Conservation (phyloP, 1,140 invertebrate genomes). For the Battus philenor region DNA sequence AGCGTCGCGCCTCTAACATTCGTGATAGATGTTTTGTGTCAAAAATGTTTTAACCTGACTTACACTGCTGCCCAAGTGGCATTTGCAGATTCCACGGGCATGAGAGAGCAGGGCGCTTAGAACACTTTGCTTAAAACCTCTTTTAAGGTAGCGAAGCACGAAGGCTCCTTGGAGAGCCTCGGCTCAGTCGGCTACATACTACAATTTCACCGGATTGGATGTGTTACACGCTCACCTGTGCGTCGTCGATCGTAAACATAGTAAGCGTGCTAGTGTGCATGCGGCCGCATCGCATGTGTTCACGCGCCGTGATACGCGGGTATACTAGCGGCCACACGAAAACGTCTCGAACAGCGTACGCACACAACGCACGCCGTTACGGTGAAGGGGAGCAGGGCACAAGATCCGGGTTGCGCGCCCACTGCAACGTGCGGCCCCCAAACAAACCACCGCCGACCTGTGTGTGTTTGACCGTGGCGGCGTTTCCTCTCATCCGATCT, state of each 20-base stretch:
- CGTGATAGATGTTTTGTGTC: too few relatives aligned
- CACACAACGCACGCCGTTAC: conserved; percentile 52
- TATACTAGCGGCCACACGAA: conserved; percentile 39
- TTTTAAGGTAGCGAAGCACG: too few relatives aligned
- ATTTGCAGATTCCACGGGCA: too few relatives aligned
- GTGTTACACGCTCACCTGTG: conserved; percentile 51
- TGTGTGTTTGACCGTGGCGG: too few relatives aligned
- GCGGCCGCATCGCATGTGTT: conserved; percentile 42
- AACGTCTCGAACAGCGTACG: conserved; percentile 36
- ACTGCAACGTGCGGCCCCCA: conserved; percentile 67
- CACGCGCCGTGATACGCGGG: conserved; percentile 43
- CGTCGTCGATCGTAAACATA: conserved; percentile 70
- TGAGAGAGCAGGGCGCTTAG: too few relatives aligned
- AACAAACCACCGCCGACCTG: conserved; percentile 58
- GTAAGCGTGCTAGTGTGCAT: conserved; percentile 41
- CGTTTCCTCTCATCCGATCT: conserved; percentile 19
- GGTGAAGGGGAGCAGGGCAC: conserved; percentile 71
- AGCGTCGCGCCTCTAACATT: conserved; percentile 34
- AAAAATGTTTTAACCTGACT: too few relatives aligned
- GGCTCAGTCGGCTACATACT: conserved; percentile 23
- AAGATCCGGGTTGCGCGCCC: conserved; percentile 68
- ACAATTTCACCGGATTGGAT: conserved; percentile 24
- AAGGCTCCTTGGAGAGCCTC: too few relatives aligned
- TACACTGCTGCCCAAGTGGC: too few relatives aligned
- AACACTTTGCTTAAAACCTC: too few relatives aligned